These are phyloP conservation scores for Polydesmus complanatus DNA, from an alignment of 2,888 invertebrate genomes.

Conservation along the genomic window DNA sequence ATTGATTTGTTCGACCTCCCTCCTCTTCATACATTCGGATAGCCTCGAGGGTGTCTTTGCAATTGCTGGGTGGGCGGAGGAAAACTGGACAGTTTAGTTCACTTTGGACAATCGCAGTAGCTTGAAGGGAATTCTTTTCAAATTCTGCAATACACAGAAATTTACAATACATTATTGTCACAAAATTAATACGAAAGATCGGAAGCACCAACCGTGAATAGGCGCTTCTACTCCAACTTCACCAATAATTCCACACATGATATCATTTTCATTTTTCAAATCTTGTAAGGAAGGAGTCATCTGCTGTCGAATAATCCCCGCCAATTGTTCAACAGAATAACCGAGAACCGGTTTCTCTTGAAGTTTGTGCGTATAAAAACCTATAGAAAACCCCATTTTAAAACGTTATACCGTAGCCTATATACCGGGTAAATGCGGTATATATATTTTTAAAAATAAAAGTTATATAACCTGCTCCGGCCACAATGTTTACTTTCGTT, in stretches of 20 bases:
- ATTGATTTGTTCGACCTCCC: conserved; percentile 53
- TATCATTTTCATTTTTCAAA: conserved; percentile 32
- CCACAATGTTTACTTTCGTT: conserved; percentile 54
- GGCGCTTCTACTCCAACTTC: conserved; percentile 43
- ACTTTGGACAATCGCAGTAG: conserved; percentile 52
- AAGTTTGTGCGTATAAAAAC: conserved; percentile 52
- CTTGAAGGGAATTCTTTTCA: conserved; percentile 52
- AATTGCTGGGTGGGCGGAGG: conserved; percentile 61
- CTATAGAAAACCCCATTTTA: no score
- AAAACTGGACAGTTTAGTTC: conserved; percentile 56
- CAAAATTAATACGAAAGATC: no score
- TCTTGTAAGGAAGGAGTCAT: conserved; percentile 32
- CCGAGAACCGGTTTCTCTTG: conserved; percentile 40
- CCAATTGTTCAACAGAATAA: conserved; percentile 47
- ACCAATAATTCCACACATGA: conserved; percentile 66
- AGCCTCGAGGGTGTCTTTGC: conserved; percentile 60
- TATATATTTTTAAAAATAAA: no score
- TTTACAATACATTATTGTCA: no score
- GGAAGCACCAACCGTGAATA: no score
- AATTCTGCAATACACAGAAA: conserved; percentile 43
- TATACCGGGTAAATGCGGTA: no score
- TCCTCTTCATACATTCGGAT: conserved; percentile 61
- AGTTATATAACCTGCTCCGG: conserved; percentile 58
- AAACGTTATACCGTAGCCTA: no score
- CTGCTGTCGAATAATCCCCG: conserved; percentile 43